Percentiles rank a stretch among this genome's conserved stretches.
Evolutionary conservation across 2,888 invertebrate species (phyloP).

Genomic region (Belgica antarctica): DNA sequence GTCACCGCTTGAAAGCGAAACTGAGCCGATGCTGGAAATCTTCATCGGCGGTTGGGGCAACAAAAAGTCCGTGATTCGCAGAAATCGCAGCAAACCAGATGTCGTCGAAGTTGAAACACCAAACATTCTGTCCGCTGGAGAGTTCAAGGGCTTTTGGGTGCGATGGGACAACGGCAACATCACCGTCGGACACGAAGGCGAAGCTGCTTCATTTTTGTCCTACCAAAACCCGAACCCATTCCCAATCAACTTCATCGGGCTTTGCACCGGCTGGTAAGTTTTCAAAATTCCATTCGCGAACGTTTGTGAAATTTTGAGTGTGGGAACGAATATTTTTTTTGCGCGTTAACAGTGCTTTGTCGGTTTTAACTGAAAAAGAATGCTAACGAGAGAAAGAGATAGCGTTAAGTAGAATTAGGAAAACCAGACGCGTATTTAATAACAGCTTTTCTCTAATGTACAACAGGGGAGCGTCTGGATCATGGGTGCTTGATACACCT

Average conservation of each 20-base stretch:
- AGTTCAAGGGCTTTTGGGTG: constrained; percentile 81
- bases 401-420: background rate
- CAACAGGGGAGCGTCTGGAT: constrained; percentile 62
- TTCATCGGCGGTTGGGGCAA: constrained; percentile 89
- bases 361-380: too few relatives aligned
- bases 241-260: constrained; percentile 70
- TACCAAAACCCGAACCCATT: constrained; percentile 68
- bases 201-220: constrained; percentile 69
- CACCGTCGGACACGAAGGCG: constrained; percentile 71
- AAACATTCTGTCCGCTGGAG: constrained; percentile 67
- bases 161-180: constrained; percentile 66
- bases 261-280: constrained; percentile 77
- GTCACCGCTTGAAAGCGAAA: constrained; percentile 66
- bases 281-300: too few relatives aligned
- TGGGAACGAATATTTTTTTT: too few relatives aligned
- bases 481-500: constrained; percentile 59
- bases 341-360: too few relatives aligned
- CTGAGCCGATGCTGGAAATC: constrained; percentile 79
- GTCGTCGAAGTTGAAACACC: constrained; percentile 70
- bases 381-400: background rate
- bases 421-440: too few relatives aligned
- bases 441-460: too few relatives aligned
- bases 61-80: constrained; percentile 77
- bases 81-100: constrained; percentile 73
- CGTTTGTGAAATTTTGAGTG: too few relatives aligned